Base-by-base conservation (phyloP, 2,113 vertebrate species). In the Polypterus bichir region DNA sequence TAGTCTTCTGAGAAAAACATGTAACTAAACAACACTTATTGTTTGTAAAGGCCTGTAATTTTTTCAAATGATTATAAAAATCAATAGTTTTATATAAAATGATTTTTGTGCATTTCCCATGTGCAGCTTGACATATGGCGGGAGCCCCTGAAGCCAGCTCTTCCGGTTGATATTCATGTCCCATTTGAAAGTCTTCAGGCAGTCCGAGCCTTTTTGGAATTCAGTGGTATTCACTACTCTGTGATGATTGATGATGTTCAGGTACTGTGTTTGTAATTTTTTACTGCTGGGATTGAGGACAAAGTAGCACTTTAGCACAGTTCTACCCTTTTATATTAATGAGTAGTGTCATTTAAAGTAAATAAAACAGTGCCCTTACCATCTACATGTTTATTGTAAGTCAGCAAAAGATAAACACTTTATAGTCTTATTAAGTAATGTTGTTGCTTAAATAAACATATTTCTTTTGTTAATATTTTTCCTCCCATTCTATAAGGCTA, bases 51-150 rank as follows among this genome's bases (percentile, higher is more conserved):
- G 55, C 10, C 7, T 57, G 10, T 57, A 6, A 57, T 44, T 57
- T 44, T 44, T 11, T 7, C 56, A 57, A 11, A 7, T 7, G 7
- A 3, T 44, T 57, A 3, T 10, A 7, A 47, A 60, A n/a, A 7
- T 10, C 46, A 7, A 44, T 9, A 4, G 7, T n/a, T 4, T 58
- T 7, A 58, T 44, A 9, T 49, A 3, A 11, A 7, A 11, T 11
- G 46, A 7, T 60, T 11, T 7, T 5, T n/a, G 44, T 48, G 10
- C 11, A 60, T 52, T 3, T 49, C 65, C 52, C 61, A 7, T 49
- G 57, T 49, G 57, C 68, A 97, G 92, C 62, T 97, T 75, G 91
- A 94, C 10, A 83, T 92, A 62, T 97, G 94, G 95, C 85, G 4
- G 4, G 77, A 70, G 1, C 85, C 86, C 1, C 54, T 62, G 46